Evolutionary conservation across 2,113 vertebrate genomes (phyloP), one percentile per base, ranked within the genome.

Genomic region (Saccopteryx bilineata): DNA sequence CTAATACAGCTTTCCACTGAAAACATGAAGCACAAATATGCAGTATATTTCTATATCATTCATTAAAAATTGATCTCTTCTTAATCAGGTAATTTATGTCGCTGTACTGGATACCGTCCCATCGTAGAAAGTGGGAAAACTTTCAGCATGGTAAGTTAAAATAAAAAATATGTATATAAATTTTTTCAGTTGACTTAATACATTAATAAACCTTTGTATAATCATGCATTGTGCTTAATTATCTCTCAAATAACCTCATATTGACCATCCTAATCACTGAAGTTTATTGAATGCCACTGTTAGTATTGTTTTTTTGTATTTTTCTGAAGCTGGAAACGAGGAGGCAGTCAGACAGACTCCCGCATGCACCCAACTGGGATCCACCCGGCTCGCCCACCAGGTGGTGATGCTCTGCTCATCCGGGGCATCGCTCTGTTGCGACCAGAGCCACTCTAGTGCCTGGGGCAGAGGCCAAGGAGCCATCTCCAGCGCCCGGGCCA

Each of bases 31-130:
- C 5, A 82, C 13, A 65, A 26, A 48, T 39, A 65, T 75, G 46
- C 17, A 21, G n/a, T 60, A 15, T 76, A 14, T 72, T 74, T 78
- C 50, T 68, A 2, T 60, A n/a, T 58, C 19, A 58, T 87, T 68
- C 72, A n/a, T 81, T 95, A 89, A 96, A 85, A 56, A 19, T 11
- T 48, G 12, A 74, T 48, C 26, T 63, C 48, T 87, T 72, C 9
- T 58, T 56, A 23, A 95, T 90, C 93, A 99, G 99, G 99, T 95
- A 99, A 99, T 94, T 96, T 99, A 92, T 99, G 99, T 92, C 98
- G 97, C 31, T 99, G 99, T 76, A 99, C 99, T 7, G 99, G 99
- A 69, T 99, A 99, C 95, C 98, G 98, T 15, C 98, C 99, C 24
- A 99, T 99, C 76, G 33, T 99, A 31, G 99, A 99, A 80, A 99